Evolutionary conservation across 2,888 invertebrate species (phyloP).

Genomic region (Trichogramma evanescens): DNA sequence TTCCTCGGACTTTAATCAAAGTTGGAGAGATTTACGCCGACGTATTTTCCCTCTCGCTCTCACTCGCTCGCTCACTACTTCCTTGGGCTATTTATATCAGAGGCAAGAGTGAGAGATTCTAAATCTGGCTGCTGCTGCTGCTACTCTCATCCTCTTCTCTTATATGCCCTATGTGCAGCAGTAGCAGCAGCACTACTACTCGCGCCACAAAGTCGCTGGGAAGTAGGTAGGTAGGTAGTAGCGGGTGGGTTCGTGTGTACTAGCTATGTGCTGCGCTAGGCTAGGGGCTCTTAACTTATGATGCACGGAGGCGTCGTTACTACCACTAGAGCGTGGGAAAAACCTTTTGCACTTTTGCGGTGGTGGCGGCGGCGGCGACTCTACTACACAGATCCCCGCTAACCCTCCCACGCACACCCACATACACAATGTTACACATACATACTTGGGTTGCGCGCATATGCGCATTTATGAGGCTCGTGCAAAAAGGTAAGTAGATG

Average conservation of each 20-base stretch:
- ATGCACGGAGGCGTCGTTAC: slow-evolving; percentile 34
- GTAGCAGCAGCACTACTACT: neutral
- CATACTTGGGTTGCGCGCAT: slow-evolving; percentile 6
- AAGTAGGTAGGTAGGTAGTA: too few species aligned
- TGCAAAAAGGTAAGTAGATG: neutral
- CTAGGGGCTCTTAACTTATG: slow-evolving; percentile 29
- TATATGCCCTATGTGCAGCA: neutral
- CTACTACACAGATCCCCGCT: too few species aligned
- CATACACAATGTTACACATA: too few species aligned
- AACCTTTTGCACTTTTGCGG: slow-evolving; percentile 27
- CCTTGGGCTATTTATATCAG: too few species aligned
- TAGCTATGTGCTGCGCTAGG: too few species aligned
- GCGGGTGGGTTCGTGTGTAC: too few species aligned
- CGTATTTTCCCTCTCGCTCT: slow-evolving; percentile 6
- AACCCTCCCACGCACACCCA: too few species aligned
- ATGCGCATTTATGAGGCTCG: slow-evolving; percentile 4
- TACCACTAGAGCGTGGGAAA: slow-evolving; percentile 13
- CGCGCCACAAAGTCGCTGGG: slow-evolving; percentile 9
- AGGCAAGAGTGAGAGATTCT: too few species aligned
- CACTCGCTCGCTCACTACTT: neutral
- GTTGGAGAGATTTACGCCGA: slow-evolving; percentile 8
- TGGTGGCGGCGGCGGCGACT: too few species aligned
- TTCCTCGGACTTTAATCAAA: slow-evolving; percentile 9
- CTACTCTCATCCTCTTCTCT: neutral
- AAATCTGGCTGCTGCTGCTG: too few species aligned